phyloP scores from a whole-genome alignment of 2,113 vertebrate species.

The Copsychus sechellarum region DNA sequence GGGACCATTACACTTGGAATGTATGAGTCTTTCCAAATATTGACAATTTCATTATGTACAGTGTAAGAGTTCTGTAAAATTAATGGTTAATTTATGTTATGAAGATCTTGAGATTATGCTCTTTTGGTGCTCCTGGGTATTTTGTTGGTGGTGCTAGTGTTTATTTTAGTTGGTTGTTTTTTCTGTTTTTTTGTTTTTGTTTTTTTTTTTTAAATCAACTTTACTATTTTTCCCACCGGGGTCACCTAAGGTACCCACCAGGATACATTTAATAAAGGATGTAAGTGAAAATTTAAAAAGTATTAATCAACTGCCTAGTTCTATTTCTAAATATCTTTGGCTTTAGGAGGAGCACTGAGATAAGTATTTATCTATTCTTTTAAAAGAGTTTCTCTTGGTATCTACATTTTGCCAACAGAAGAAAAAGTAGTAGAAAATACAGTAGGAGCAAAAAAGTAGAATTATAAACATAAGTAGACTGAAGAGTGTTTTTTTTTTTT shows the following conservation, averaged over 20 bases:
- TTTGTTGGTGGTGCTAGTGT: background rate
- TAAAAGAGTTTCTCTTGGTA: background rate
- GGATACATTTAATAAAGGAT: background rate
- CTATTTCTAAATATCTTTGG: background rate
- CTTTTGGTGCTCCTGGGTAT: background rate
- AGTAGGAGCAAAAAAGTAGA: background rate
- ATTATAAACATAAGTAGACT: background rate
- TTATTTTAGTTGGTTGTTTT: background rate
- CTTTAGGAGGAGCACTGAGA: background rate
- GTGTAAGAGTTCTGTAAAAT: background rate
- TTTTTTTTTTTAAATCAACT: background rate
- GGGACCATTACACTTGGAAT: background rate
- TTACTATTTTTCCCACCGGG: background rate
- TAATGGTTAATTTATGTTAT: background rate
- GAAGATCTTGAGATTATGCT: background rate
- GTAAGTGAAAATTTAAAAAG: background rate
- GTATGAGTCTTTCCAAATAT: background rate
- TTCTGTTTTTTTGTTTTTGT: no score
- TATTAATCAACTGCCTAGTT: background rate
- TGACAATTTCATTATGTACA: background rate
- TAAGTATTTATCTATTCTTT: background rate
- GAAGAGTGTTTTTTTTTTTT: no score
- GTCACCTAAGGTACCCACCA: background rate
- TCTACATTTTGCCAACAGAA: background rate
- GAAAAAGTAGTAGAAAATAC: background rate